These are phyloP conservation scores for Pleuronectes platessa DNA, from an alignment of 2,113 vertebrate genomes.

Conservation along the genomic window DNA sequence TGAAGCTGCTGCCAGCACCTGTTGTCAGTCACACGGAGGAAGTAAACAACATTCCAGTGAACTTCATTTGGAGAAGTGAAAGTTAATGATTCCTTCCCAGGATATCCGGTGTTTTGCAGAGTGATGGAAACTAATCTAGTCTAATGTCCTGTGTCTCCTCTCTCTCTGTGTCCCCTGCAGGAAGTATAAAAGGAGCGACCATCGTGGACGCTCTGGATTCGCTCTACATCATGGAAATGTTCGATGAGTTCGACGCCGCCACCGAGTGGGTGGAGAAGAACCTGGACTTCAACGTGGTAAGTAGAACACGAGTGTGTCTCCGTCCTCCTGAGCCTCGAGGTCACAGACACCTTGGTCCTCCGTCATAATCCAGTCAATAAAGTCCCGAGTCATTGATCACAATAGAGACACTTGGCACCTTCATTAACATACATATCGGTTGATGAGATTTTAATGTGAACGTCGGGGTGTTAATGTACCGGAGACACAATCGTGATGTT, in stretches of 20 bases:
- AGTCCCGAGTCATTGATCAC: neutral
- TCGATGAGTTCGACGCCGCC: slow-evolving; percentile 92
- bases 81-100: neutral
- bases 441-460: neutral
- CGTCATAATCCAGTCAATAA: neutral
- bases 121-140: too few relatives aligned
- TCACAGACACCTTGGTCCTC: too few relatives aligned
- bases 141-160: neutral
- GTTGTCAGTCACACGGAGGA: slow-evolving; percentile 14
- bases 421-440: neutral
- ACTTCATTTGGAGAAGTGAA: slow-evolving; percentile 3
- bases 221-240: slow-evolving; percentile 97
- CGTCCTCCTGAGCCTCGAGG: neutral
- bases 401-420: neutral
- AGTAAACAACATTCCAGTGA: slow-evolving; percentile 11
- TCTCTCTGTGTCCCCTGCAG: slow-evolving; percentile 47
- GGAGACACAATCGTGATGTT: neutral
- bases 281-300: slow-evolving; percentile 96
- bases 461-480: neutral
- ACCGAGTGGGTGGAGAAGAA: slow-evolving; percentile 95
- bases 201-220: slow-evolving; percentile 97
- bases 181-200: slow-evolving; percentile 90
- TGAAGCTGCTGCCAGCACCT: slow-evolving; percentile 12
- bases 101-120: too few relatives aligned
- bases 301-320: slow-evolving; percentile 43